Evolutionary conservation across 2,113 vertebrate genomes (phyloP).

Genomic region (Brachypteracias leptosomus): DNA sequence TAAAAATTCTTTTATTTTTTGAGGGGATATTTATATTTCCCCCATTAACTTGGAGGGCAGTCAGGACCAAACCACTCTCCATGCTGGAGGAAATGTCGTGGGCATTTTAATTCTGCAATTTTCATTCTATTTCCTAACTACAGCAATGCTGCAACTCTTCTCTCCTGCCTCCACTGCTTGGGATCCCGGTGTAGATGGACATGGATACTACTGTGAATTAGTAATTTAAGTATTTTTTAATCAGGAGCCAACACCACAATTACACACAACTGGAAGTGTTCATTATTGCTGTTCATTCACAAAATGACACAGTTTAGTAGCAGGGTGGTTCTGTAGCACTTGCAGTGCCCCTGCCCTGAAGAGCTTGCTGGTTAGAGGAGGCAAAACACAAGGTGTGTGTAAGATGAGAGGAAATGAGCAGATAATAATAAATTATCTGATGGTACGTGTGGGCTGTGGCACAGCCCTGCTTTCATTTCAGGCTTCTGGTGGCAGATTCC

Average conservation of each 20-base stretch:
- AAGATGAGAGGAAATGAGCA: background rate
- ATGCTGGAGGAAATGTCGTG: rapidly evolving
- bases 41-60: background rate
- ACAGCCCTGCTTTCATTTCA: background rate
- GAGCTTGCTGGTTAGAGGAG: background rate
- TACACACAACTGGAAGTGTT: background rate
- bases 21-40: background rate
- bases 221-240: background rate
- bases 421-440: background rate
- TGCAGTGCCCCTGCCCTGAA: background rate
- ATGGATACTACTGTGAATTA: rapidly evolving
- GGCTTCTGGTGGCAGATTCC: background rate
- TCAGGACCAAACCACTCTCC: background rate
- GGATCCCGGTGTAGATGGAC: background rate
- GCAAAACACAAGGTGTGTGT: background rate
- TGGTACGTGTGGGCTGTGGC: background rate
- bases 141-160: background rate
- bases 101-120: background rate
- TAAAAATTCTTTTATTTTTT: background rate
- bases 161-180: background rate
- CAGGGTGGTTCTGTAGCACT: background rate
- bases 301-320: background rate
- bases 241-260: background rate
- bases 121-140: background rate
- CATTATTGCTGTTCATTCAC: background rate